Conservation (phyloP, 2,113 vertebrate genomes). For the Thomomys bottae region DNA sequence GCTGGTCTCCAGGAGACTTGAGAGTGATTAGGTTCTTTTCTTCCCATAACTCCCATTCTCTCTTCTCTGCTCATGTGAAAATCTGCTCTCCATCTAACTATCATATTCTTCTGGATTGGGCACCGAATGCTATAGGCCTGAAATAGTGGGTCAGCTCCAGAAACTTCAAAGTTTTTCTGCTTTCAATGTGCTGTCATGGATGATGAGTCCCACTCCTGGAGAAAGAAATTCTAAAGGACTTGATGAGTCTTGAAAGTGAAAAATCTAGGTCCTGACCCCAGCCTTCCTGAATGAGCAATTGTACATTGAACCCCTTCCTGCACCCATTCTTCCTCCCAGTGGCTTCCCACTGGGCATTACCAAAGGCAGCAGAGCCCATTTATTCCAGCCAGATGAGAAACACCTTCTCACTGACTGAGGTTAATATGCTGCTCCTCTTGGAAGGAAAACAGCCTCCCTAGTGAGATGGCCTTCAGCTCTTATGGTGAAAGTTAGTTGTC, state of each 20-base stretch:
- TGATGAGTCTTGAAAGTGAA: slow-evolving; percentile 81
- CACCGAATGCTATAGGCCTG: not conserved
- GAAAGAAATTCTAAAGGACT: not conserved
- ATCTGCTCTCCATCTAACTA: not conserved
- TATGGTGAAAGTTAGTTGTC: not conserved
- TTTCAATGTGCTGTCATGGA: not conserved
- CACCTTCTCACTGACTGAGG: not conserved
- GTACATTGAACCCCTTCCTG: slow-evolving; percentile 92
- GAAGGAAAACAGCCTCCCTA: too few relatives aligned
- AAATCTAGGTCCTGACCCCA: slow-evolving; percentile 92
- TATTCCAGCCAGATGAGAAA: not conserved
- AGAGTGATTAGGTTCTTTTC: not conserved
- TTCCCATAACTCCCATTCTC: not conserved
- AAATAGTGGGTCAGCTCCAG: not conserved
- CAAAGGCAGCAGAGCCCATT: not conserved
- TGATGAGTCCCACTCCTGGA: not conserved
- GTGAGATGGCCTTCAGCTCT: not conserved
- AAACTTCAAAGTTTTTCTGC: not conserved
- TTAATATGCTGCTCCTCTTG: not conserved
- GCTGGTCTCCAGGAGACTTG: not conserved
- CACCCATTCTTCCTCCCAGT: slow-evolving; percentile 93
- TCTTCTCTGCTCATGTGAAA: not conserved
- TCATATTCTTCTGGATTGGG: not conserved
- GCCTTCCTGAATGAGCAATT: slow-evolving; percentile 89
- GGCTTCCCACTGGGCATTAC: slow-evolving; percentile 87